Percentiles rank a stretch among this genome's conserved stretches.
These are phyloP conservation scores for Mycteria americana DNA, from an alignment of 2,797 vertebrate species.

Conservation along the genomic window DNA sequence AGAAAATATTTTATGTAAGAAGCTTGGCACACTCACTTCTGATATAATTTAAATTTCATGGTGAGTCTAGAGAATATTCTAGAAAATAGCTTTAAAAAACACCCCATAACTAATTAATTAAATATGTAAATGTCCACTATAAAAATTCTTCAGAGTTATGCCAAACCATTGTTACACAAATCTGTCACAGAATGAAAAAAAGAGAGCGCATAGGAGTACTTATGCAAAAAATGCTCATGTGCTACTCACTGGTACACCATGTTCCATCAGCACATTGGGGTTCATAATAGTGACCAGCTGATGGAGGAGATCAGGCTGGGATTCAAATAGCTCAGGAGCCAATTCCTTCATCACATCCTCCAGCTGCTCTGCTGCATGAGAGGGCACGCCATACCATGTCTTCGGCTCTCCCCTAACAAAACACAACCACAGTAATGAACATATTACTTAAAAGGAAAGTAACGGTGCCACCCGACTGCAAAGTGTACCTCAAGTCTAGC, in stretches of 20 bases:
- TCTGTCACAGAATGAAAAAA: neutral
- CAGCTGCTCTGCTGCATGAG: conserved; percentile 93
- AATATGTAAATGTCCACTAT: neutral
- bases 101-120: neutral
- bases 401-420: conserved; percentile 92
- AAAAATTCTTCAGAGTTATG: neutral
- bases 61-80: neutral
- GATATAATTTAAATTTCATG: neutral
- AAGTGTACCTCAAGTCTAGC: neutral
- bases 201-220: rapidly evolving
- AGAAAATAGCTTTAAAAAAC: neutral
- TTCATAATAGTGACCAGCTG: conserved; percentile 99
- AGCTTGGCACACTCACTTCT: neutral
- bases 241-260: conserved; percentile 92
- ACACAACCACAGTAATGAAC: neutral
- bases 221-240: neutral
- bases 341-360: conserved; percentile 97
- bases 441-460: neutral
- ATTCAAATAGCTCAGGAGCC: conserved; percentile 95
- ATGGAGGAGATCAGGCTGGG: conserved; percentile 95
- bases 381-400: conserved; percentile 98
- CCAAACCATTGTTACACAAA: neutral
- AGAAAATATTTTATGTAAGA: neutral
- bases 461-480: neutral
- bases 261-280: conserved; percentile 96